Percentiles rank a stretch among this genome's conserved stretches.
phyloP scores from a whole-genome alignment of 2,113 vertebrate species.

The Elaphurus davidianus region DNA sequence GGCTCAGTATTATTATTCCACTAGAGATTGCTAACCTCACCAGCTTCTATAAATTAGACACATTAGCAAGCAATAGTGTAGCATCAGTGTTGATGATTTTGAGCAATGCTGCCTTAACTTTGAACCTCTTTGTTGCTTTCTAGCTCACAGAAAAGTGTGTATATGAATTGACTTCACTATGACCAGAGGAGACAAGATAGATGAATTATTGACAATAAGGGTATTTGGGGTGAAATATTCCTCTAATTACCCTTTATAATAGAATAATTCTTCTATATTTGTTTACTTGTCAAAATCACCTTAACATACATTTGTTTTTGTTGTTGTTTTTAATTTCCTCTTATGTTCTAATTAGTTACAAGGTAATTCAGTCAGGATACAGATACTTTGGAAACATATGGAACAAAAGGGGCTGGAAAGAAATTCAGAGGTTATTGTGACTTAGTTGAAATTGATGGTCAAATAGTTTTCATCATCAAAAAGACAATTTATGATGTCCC shows the following conservation, averaged over 20 bases:
- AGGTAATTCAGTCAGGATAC: background rate
- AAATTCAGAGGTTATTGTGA: constrained; percentile 23
- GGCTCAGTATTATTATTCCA: background rate
- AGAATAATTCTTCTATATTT: background rate
- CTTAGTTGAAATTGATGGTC: constrained; percentile 21
- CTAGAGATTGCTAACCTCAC: background rate
- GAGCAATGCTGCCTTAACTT: background rate
- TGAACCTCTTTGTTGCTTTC: background rate
- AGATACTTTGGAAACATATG: background rate
- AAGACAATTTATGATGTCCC: constrained; percentile 38
- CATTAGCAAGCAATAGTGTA: background rate
- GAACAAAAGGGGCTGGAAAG: background rate
- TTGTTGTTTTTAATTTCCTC: background rate
- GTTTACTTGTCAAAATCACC: background rate
- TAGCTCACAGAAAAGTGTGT: background rate
- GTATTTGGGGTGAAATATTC: background rate
- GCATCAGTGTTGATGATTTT: background rate
- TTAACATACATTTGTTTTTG: background rate
- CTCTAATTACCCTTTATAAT: background rate
- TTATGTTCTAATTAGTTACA: background rate
- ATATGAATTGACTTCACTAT: background rate
- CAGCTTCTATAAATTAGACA: background rate
- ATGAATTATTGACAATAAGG: background rate
- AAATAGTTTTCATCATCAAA: constrained; percentile 53
- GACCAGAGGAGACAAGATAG: background rate